Percentiles rank a stretch among this genome's conserved stretches.
These are phyloP conservation scores for Karalla daura DNA, from an alignment of 2,797 vertebrate species.

Conservation along the genomic window DNA sequence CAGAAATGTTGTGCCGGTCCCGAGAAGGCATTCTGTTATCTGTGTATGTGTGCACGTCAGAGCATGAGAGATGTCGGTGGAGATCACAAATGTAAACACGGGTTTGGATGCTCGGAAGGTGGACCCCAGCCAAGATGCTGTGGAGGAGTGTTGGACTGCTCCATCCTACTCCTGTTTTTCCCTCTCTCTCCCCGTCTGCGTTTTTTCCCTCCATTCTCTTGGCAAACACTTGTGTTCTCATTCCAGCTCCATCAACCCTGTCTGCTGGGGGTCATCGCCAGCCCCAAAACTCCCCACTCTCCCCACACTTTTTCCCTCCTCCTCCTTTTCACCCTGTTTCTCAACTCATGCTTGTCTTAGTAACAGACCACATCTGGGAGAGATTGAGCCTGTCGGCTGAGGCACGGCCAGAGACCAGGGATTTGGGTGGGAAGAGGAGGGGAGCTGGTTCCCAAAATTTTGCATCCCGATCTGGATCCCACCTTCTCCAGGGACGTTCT, in stretches of 20 bases:
- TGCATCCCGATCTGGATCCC: slow-evolving; percentile 14
- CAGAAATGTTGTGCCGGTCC: slow-evolving; percentile 24
- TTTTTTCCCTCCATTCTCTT: slow-evolving; percentile 48
- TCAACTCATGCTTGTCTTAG: slow-evolving; percentile 63
- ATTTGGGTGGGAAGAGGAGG: too few relatives aligned
- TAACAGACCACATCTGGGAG: slow-evolving; percentile 85
- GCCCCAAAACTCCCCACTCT: slow-evolving; percentile 2
- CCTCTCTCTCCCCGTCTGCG: slow-evolving; percentile 15
- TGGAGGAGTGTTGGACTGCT: slow-evolving; percentile 44
- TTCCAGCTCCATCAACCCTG: slow-evolving; percentile 79
- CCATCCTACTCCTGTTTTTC: slow-evolving; percentile 26
- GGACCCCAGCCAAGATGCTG: slow-evolving; percentile 19
- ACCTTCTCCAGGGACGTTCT: slow-evolving; percentile 21
- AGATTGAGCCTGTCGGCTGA: slow-evolving; percentile 70
- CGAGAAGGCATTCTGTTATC: slow-evolving; percentile 13
- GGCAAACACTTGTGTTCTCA: slow-evolving; percentile 67
- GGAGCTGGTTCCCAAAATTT: slow-evolving; percentile 27
- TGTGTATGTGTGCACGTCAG: slow-evolving; percentile 19
- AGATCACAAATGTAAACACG: slow-evolving; percentile 49
- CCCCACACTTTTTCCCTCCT: not conserved
- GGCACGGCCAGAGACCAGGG: slow-evolving; percentile 21
- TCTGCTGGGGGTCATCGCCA: slow-evolving; percentile 82
- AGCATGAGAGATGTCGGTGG: slow-evolving; percentile 38
- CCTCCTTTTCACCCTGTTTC: slow-evolving; percentile 54
- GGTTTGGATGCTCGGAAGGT: slow-evolving; percentile 21